These are phyloP conservation scores for Nysson spinosus DNA, from an alignment of 2,888 invertebrate species.

Conservation along the genomic window DNA sequence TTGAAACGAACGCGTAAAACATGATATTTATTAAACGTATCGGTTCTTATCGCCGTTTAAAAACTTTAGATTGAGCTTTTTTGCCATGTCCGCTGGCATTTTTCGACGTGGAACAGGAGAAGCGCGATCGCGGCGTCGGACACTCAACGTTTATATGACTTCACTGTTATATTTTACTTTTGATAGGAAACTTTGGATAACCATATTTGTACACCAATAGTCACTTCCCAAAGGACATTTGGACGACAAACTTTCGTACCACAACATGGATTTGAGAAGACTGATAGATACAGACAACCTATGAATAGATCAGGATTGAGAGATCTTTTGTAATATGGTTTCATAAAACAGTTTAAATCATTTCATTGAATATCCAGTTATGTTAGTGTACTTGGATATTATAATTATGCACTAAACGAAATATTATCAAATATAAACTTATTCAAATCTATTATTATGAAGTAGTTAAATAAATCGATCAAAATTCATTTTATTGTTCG, in stretches of 20 bases:
- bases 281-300: background rate
- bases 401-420: background rate
- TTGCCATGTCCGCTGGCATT: too few species aligned
- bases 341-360: too few species aligned
- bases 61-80: too few species aligned
- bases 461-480: background rate
- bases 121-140: too few species aligned
- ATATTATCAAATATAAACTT: too few species aligned
- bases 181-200: slow-evolving; percentile 9
- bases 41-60: too few species aligned
- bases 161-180: background rate
- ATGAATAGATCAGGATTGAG: background rate
- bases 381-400: background rate
- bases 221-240: accelerated
- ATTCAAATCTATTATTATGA: background rate
- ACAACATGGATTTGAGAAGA: too few species aligned
- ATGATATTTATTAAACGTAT: too few species aligned
- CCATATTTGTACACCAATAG: background rate
- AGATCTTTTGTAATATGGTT: slow-evolving; percentile 1
- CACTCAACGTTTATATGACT: background rate
- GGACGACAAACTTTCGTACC: accelerated
- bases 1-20: too few species aligned
- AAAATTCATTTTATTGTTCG: background rate
- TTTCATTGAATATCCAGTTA: too few species aligned
- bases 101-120: too few species aligned